These are phyloP conservation scores for Pelochelys cantorii DNA, from an alignment of 2,797 vertebrate genomes.

Conservation along the genomic window DNA sequence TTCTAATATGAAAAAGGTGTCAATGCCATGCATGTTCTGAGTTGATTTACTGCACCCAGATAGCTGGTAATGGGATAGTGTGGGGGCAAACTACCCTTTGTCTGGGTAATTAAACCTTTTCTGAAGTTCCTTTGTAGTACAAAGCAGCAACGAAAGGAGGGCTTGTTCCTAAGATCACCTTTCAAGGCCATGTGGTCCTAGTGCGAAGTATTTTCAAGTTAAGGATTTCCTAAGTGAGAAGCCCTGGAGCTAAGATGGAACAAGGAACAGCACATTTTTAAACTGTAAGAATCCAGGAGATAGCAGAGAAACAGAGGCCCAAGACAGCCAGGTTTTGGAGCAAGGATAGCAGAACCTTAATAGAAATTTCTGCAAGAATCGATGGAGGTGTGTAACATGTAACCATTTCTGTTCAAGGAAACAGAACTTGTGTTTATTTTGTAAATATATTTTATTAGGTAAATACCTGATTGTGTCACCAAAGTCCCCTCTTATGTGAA, in stretches of 20 bases:
- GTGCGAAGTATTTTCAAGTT: neutral
- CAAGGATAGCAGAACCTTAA: accelerated
- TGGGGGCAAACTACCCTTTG: neutral
- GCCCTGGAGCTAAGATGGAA: neutral
- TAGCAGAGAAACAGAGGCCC: neutral
- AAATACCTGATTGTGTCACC: neutral
- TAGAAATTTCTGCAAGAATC: accelerated
- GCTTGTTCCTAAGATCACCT: neutral
- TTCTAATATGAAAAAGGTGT: neutral
- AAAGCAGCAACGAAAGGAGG: neutral
- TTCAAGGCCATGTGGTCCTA: neutral
- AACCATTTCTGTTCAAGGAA: neutral
- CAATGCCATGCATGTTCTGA: neutral
- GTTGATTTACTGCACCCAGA: neutral
- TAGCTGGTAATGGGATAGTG: neutral
- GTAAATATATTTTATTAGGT: neutral
- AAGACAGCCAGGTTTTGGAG: accelerated
- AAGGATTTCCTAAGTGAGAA: neutral
- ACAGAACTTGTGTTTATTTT: neutral
- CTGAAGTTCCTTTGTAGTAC: neutral
- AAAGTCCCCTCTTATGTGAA: neutral
- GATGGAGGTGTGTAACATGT: neutral
- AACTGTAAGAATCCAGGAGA: too few relatives aligned
- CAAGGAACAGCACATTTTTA: neutral
- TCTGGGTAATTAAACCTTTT: neutral